Conservation (phyloP, 2,888 invertebrate species). For the Protophormia terraenovae region DNA sequence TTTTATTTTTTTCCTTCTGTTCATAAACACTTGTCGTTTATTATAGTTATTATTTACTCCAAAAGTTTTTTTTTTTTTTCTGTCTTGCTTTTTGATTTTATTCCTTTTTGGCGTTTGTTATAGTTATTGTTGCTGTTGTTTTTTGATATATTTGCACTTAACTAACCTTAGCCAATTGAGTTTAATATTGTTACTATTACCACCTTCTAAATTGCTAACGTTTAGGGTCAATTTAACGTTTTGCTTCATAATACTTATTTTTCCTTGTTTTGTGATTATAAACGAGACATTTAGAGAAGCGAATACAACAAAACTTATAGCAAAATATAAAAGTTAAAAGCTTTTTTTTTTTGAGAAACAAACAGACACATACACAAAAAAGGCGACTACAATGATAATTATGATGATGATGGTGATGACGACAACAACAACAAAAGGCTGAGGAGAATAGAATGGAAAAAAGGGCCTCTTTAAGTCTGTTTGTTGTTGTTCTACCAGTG, state of each 20-base stretch:
- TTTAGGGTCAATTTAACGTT: conserved; percentile 69
- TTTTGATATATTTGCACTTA: conserved; percentile 58
- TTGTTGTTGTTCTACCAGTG: conserved; percentile 33
- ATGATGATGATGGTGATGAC: conserved; percentile 20
- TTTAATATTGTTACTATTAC: conserved; percentile 67
- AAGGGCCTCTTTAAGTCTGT: conserved; percentile 45
- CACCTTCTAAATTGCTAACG: conserved; percentile 68
- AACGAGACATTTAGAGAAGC: conserved; percentile 56
- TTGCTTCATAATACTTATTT: conserved; percentile 57
- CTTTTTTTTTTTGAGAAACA: conserved; percentile 28
- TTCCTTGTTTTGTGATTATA: conserved; percentile 53
- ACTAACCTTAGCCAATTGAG: conserved; percentile 68
- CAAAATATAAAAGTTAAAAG: conserved; percentile 30
- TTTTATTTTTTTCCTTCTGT: not conserved
- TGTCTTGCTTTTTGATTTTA: conserved; percentile 34
- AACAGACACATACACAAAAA: too few relatives aligned
- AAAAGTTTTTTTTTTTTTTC: conserved; percentile 12
- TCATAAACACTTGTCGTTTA: conserved; percentile 54
- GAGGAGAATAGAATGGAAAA: not conserved
- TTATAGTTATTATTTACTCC: conserved; percentile 31
- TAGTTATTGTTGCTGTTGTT: not conserved
- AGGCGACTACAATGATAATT: conserved; percentile 12
- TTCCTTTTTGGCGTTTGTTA: conserved; percentile 26
- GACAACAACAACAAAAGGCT: not conserved
- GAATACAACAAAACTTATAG: conserved; percentile 29